Evolutionary conservation across 2,113 vertebrate genomes (phyloP), one percentile per base, ranked within the genome.

Genomic region (Aptenodytes forsteri): DNA sequence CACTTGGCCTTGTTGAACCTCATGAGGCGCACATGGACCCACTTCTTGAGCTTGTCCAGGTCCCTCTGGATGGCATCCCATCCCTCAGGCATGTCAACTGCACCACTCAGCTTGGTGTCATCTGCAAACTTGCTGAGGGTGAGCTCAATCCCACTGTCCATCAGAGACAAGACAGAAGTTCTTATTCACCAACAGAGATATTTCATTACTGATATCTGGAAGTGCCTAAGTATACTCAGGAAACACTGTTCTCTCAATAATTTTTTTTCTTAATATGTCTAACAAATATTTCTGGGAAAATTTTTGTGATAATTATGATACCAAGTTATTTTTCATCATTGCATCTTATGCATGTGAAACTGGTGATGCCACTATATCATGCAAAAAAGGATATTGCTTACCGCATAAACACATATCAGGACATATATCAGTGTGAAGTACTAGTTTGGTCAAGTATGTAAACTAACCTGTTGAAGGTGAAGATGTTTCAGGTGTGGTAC

Each of bases 401-500:
- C 18, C 16, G 50, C 16, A 36, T 21, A 89, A 83, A 69, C 18
- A 14, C 4, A 4, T 71, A 32, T 23, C 11, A 89, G 36, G 58
- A 70, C 6, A 62, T 25, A 52, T 4, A 49, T 17, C 50, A 85
- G 20, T 38, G n/a, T 34, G 3, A 65, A 87, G 32, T 50, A 62
- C 10, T 58, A 58, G 13, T 67, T 88, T 59, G 42, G 32, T 69
- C 34, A 85, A 5, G 66, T 79, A 17, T 0, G 1, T 52, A 55
- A 84, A 97, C 97, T 94, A 50, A 97, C 97, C 94, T 96, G 84
- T 77, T 83, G 81, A 79, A 87, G 72, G 44, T 79, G 85, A 40
- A 79, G 95, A 46, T 34, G 38, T 78, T 76, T 70, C 71, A 4
- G 82, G 75, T 58, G 78, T 66, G 30, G 62, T 76, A 38, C 19